These are phyloP conservation scores for Heteropelma amictum DNA, from an alignment of 2,888 invertebrate species.

Conservation along the genomic window DNA sequence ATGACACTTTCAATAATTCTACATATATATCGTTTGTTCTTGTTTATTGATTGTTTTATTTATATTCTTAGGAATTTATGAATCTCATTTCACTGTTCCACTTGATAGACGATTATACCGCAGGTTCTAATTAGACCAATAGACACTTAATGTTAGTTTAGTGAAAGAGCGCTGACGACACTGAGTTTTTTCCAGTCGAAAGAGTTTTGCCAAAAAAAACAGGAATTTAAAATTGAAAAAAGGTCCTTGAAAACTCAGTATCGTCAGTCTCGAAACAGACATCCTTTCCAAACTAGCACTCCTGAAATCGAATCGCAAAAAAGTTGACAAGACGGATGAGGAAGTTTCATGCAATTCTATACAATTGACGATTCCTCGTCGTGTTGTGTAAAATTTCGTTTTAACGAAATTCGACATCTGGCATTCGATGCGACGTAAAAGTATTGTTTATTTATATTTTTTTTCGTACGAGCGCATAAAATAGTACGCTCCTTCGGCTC, in stretches of 20 bases:
- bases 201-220: background rate
- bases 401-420: conserved; percentile 54
- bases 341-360: conserved; percentile 35
- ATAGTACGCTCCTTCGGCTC: conserved; percentile 61
- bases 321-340: conserved; percentile 28
- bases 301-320: conserved; percentile 29
- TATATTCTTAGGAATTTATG: conserved; percentile 39
- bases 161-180: conserved; percentile 23
- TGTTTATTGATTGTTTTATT: too few species aligned
- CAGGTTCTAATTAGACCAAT: conserved; percentile 47
- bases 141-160: conserved; percentile 54
- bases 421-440: conserved; percentile 59
- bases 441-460: conserved; percentile 9
- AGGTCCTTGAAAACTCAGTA: conserved; percentile 36
- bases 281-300: conserved; percentile 49
- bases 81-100: conserved; percentile 39
- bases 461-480: conserved; percentile 36
- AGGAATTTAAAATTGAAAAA: background rate
- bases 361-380: conserved; percentile 30
- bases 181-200: conserved; percentile 24
- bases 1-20: background rate
- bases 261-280: conserved; percentile 42
- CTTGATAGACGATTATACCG: conserved; percentile 30
- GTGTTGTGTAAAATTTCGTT: conserved; percentile 65
- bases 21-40: conserved; percentile 15